These are phyloP conservation scores for Campylomormyrus tamandua DNA, from an alignment of 2,113 vertebrate genomes.

Conservation along the genomic window DNA sequence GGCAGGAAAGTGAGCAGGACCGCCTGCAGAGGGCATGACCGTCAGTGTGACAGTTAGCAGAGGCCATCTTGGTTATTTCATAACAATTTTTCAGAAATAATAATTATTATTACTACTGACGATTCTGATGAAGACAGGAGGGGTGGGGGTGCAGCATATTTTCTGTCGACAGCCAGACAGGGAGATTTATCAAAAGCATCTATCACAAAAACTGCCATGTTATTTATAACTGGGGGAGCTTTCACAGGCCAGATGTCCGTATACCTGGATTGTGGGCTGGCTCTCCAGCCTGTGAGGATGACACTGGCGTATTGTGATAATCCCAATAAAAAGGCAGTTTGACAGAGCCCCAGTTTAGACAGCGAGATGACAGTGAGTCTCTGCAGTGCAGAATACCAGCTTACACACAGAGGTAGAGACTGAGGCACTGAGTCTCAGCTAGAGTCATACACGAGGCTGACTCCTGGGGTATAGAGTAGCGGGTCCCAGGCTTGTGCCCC, in stretches of 20 bases:
- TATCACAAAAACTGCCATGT: neutral
- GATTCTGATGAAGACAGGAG: neutral
- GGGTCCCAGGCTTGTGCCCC: neutral
- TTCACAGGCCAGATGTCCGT: neutral
- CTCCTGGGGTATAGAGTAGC: neutral
- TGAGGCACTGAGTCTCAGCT: neutral
- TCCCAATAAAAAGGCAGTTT: neutral
- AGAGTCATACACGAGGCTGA: neutral
- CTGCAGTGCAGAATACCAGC: neutral
- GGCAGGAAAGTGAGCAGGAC: too few species aligned
- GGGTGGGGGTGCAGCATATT: neutral
- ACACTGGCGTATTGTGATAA: neutral
- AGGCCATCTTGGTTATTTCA: neutral
- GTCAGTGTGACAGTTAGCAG: neutral
- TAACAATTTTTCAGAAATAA: neutral
- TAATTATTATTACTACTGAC: neutral
- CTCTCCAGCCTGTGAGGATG: neutral
- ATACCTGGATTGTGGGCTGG: neutral
- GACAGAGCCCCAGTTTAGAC: neutral
- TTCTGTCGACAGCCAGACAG: neutral
- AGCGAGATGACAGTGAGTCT: neutral
- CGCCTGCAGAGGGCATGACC: neutral
- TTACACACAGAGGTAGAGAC: neutral
- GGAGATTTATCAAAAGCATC: neutral
- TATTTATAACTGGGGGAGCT: neutral